phyloP scores from a whole-genome alignment of 2,888 invertebrate genomes.

The Electrophaes corylata region DNA sequence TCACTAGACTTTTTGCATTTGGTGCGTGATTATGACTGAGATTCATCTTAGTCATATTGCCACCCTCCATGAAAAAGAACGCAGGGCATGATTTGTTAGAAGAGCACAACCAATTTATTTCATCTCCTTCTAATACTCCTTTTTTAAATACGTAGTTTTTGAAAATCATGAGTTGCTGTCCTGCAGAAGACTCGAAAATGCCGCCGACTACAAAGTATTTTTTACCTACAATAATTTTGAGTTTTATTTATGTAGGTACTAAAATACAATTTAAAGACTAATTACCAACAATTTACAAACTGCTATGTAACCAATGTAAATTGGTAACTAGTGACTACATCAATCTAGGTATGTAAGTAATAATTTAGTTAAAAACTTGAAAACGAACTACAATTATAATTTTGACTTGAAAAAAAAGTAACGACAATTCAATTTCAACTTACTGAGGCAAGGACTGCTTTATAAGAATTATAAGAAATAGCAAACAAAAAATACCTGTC shows the following conservation, averaged over 20 bases:
- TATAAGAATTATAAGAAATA: too few species aligned
- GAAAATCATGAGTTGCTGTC: slow-evolving; percentile 47
- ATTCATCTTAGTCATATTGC: slow-evolving; percentile 39
- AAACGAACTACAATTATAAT: too few species aligned
- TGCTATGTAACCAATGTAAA: too few species aligned
- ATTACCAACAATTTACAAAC: too few species aligned
- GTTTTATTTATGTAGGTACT: too few species aligned
- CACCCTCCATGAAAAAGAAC: slow-evolving; percentile 45
- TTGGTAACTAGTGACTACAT: too few species aligned
- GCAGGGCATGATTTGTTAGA: slow-evolving; percentile 41
- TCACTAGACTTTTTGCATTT: slow-evolving; percentile 30
- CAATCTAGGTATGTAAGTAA: too few species aligned
- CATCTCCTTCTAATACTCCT: slow-evolving; percentile 19
- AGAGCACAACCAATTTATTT: slow-evolving; percentile 8
- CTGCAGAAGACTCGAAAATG: slow-evolving; percentile 46
- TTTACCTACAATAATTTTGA: slow-evolving; percentile 1
- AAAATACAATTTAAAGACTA: background rate
- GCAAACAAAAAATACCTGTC: too few species aligned
- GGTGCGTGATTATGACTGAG: slow-evolving; percentile 46
- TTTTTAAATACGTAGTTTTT: slow-evolving; percentile 48
- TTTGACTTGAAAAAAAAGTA: too few species aligned
- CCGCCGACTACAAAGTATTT: slow-evolving; percentile 48
- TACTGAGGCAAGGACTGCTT: too few species aligned
- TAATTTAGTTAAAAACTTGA: too few species aligned
- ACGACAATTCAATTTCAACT: too few species aligned